Conservation (phyloP, 1,140 invertebrate species). For the Scaptomyza graminum region DNA sequence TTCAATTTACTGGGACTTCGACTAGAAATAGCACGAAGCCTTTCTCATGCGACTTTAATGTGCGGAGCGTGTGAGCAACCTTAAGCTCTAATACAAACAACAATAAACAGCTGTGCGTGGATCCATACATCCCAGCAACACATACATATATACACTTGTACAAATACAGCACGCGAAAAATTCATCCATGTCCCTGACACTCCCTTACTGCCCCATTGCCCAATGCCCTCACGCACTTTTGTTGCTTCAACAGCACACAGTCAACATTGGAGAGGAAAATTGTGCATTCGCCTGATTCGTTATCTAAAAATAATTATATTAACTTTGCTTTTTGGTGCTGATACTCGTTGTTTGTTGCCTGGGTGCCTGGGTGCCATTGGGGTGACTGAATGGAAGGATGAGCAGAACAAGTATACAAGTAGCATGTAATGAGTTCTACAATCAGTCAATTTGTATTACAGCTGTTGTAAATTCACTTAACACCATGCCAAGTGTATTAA, state of each 20-base stretch:
- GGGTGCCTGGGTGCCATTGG: slow-evolving; percentile 2
- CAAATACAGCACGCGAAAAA: neutral
- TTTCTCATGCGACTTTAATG: slow-evolving; percentile 56
- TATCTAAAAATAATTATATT: slow-evolving; percentile 81
- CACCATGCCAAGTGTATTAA: slow-evolving; percentile 2
- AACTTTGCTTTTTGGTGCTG: slow-evolving; percentile 74
- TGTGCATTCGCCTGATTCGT: slow-evolving; percentile 79
- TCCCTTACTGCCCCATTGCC: neutral
- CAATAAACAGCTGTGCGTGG: slow-evolving; percentile 21
- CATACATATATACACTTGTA: slow-evolving; percentile 1
- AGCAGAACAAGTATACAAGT: neutral
- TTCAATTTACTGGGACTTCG: slow-evolving; percentile 47
- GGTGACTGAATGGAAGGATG: neutral
- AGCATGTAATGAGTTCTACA: neutral
- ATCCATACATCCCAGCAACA: neutral
- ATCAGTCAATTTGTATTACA: neutral
- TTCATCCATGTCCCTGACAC: neutral
- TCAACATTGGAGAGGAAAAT: slow-evolving; percentile 47
- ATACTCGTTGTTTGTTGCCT: slow-evolving; percentile 33
- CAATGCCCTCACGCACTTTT: slow-evolving; percentile 28
- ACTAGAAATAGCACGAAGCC: slow-evolving; percentile 43
- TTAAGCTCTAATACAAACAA: slow-evolving; percentile 20
- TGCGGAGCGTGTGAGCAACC: slow-evolving; percentile 26
- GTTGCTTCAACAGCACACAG: slow-evolving; percentile 38
- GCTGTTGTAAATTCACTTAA: slow-evolving; percentile 25